These are phyloP conservation scores for Trichonephila clavipes DNA, from an alignment of 1,140 invertebrate species.

Conservation along the genomic window DNA sequence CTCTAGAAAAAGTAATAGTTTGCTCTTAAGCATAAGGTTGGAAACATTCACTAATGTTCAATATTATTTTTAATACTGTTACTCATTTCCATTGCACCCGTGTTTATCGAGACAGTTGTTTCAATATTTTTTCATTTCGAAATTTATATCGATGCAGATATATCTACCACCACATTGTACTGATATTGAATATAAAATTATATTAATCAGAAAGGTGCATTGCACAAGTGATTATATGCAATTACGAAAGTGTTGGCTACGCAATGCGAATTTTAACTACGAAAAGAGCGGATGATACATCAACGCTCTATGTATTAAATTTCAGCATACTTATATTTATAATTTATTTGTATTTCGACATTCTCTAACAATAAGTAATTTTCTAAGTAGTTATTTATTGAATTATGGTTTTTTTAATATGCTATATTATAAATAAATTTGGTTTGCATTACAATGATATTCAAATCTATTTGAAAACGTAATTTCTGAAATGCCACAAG, in stretches of 20 bases:
- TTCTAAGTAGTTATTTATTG: too few relatives aligned
- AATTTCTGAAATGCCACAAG: too few relatives aligned
- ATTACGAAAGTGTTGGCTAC: background rate
- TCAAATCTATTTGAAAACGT: too few relatives aligned
- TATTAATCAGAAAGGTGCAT: background rate
- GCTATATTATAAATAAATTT: too few relatives aligned
- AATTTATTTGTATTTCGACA: too few relatives aligned
- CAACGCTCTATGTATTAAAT: too few relatives aligned
- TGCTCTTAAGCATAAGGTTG: background rate
- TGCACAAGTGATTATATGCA: background rate
- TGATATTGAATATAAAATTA: background rate
- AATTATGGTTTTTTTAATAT: too few relatives aligned
- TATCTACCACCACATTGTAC: background rate
- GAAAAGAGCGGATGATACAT: too few relatives aligned
- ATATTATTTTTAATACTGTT: background rate
- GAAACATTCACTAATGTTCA: background rate
- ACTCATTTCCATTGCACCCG: background rate
- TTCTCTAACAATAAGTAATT: too few relatives aligned
- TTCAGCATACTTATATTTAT: too few relatives aligned
- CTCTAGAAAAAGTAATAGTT: background rate
- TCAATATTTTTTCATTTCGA: background rate
- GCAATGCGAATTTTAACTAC: background rate
- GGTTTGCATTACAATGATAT: too few relatives aligned
- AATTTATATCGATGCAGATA: background rate
- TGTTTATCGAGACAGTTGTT: background rate